phyloP scores from a whole-genome alignment of 1,140 invertebrate species.

The Drosophila elegans region DNA sequence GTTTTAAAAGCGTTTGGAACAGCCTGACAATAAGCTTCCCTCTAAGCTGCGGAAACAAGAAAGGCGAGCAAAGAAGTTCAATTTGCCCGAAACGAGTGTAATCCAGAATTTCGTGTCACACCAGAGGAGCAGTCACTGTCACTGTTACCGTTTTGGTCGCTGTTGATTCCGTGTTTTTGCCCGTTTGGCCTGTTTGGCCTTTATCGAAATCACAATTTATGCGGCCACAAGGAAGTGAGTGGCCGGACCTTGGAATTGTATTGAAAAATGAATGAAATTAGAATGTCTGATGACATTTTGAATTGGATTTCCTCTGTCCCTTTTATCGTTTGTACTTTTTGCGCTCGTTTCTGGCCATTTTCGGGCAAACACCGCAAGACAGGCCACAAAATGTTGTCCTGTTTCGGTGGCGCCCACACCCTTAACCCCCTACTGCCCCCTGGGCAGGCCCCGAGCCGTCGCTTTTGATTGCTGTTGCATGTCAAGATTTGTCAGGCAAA shows the following conservation, averaged over 20 bases:
- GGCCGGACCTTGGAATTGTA: slow-evolving; percentile 63
- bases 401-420: slow-evolving; percentile 18
- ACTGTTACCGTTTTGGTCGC: neutral
- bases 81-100: slow-evolving; percentile 1
- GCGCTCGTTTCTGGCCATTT: slow-evolving; percentile 67
- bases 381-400: slow-evolving; percentile 72
- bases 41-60: neutral
- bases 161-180: slow-evolving; percentile 17
- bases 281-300: slow-evolving; percentile 82
- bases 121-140: neutral
- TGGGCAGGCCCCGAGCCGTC: slow-evolving; percentile 24
- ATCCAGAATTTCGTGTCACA: neutral
- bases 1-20: neutral
- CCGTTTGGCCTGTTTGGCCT: slow-evolving; percentile 43
- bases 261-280: slow-evolving; percentile 83
- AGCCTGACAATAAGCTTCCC: neutral
- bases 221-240: slow-evolving; percentile 50
- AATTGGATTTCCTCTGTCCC: slow-evolving; percentile 68
- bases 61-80: slow-evolving; percentile 7
- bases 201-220: slow-evolving; percentile 73
- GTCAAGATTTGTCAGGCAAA: slow-evolving; percentile 74
- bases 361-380: slow-evolving; percentile 76
- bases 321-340: slow-evolving; percentile 35
- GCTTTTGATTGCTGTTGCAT: slow-evolving; percentile 77
- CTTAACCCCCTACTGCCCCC: slow-evolving; percentile 5